Conservation (phyloP, 2,888 invertebrate genomes). For the Diadegma fenestrale region DNA sequence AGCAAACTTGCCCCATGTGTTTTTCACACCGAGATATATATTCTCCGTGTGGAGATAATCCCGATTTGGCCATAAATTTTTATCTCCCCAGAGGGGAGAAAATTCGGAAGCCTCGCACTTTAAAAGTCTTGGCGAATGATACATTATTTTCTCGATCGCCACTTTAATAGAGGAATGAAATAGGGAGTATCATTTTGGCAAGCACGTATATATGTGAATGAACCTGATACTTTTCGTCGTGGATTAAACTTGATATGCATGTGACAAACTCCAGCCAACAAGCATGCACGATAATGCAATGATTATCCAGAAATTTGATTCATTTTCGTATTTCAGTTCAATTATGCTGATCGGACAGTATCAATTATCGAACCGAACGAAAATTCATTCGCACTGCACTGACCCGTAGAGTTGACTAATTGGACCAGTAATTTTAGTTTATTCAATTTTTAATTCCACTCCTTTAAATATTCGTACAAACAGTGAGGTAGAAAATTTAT, state of each 20-base stretch:
- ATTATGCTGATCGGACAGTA: slow-evolving; percentile 11
- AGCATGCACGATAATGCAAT: slow-evolving; percentile 1
- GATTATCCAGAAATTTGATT: slow-evolving; percentile 17
- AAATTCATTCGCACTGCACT: neutral
- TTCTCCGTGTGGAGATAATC: slow-evolving; percentile 20
- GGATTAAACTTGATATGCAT: slow-evolving; percentile 2
- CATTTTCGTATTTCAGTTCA: slow-evolving; percentile 10
- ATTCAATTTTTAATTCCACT: neutral
- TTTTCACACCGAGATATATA: slow-evolving; percentile 6
- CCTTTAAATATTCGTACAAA: neutral
- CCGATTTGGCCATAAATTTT: slow-evolving; percentile 37
- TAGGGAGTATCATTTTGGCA: neutral
- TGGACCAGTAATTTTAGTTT: slow-evolving; percentile 6
- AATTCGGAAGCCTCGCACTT: slow-evolving; percentile 20
- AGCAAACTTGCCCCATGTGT: neutral
- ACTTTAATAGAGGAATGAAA: slow-evolving; percentile 32
- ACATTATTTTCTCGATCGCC: slow-evolving; percentile 26
- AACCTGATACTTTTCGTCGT: slow-evolving; percentile 31
- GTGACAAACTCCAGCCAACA: neutral
- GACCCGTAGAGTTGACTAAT: neutral
- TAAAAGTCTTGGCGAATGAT: slow-evolving; percentile 8
- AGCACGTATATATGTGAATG: neutral
- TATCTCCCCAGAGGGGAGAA: neutral
- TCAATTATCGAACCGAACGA: slow-evolving; percentile 11
- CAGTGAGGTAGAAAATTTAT: neutral